These are phyloP conservation scores for Berghia stephanieae DNA, from an alignment of 1,140 invertebrate genomes.

Conservation along the genomic window DNA sequence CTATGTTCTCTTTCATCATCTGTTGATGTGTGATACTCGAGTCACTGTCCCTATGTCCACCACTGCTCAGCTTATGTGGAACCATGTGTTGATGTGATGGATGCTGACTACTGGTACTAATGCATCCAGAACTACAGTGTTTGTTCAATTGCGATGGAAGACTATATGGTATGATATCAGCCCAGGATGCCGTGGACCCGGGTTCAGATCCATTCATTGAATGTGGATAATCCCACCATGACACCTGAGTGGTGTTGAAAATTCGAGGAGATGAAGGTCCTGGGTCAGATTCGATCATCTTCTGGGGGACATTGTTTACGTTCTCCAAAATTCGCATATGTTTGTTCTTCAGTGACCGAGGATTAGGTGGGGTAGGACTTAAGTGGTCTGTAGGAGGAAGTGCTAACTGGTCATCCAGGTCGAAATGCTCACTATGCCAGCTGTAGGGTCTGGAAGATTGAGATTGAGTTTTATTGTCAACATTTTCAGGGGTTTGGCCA, in stretches of 20 bases:
- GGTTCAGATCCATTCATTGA: background rate
- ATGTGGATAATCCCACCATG: constrained; percentile 29
- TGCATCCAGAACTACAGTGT: constrained; percentile 34
- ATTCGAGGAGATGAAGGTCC: constrained; percentile 30
- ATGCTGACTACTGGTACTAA: constrained; percentile 49
- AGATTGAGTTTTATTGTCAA: too few relatives aligned
- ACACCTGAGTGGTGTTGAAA: background rate
- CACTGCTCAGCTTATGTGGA: constrained; percentile 53
- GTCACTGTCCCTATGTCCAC: constrained; percentile 53
- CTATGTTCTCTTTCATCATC: constrained; percentile 57
- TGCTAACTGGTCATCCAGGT: constrained; percentile 45
- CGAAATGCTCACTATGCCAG: constrained; percentile 63
- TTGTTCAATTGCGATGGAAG: constrained; percentile 28
- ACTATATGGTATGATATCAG: constrained; percentile 46
- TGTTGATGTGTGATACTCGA: constrained; percentile 47
- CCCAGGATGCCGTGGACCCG: constrained; percentile 17
- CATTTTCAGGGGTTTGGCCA: constrained; percentile 43
- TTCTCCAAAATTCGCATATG: constrained; percentile 42
- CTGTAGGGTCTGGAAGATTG: constrained; percentile 54
- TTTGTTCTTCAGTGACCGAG: constrained; percentile 27
- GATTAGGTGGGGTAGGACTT: constrained; percentile 21
- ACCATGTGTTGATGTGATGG: constrained; percentile 49
- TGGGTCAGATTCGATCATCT: constrained; percentile 41
- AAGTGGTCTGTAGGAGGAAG: constrained; percentile 8
- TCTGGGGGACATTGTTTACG: constrained; percentile 52